A percentile compares a stretch with the other conserved stretches of the same genome.
phyloP scores from a whole-genome alignment of 2,113 vertebrate genomes.

The Poecilia latipinna region DNA sequence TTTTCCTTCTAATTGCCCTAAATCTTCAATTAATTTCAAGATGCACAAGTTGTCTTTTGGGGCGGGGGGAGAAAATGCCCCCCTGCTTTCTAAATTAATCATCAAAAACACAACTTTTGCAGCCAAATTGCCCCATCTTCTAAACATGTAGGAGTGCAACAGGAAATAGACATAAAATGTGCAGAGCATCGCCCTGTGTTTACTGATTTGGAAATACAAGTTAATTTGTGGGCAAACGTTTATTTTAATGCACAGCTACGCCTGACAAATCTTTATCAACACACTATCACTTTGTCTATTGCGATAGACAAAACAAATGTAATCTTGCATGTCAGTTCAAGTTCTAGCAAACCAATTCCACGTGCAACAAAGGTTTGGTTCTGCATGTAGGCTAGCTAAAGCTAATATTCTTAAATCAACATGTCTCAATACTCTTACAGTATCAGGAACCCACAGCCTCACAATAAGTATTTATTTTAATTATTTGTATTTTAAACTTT shows the following conservation, averaged over 20 bases:
- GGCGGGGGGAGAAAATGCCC: background rate
- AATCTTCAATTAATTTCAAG: background rate
- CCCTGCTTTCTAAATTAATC: constrained; percentile 9
- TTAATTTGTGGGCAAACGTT: background rate
- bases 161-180: background rate
- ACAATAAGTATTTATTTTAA: background rate
- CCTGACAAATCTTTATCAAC: background rate
- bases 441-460: background rate
- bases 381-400: background rate
- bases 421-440: background rate
- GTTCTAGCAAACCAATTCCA: background rate
- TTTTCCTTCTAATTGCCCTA: background rate
- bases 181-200: background rate
- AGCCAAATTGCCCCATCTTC: background rate
- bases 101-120: constrained; percentile 8
- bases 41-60: constrained; percentile 3
- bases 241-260: background rate
- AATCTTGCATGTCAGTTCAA: background rate
- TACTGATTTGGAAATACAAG: background rate
- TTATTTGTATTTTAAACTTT: too few species aligned
- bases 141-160: background rate
- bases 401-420: background rate
- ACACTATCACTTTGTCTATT: background rate
- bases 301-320: too few species aligned
- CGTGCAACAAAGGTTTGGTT: background rate